Evolutionary conservation across 2,888 invertebrate species (phyloP), one percentile per base, ranked within the genome.

Genomic region (Malthinus flaveolus): DNA sequence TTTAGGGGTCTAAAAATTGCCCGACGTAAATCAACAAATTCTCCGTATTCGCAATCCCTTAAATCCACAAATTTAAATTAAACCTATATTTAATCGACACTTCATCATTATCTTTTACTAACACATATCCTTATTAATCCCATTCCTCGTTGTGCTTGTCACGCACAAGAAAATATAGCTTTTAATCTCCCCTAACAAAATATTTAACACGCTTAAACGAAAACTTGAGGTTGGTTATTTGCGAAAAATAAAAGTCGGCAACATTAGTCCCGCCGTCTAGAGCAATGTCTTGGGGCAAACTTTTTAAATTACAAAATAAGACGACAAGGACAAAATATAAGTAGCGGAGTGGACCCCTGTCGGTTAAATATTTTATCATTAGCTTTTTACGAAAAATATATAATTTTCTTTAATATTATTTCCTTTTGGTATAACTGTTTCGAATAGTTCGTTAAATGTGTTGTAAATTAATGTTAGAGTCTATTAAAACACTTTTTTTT

Each of bases 251-350:
- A 74, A 74, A 59, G 54, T 71, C 71, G 63, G 70, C 68, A 71
- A 64, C 63, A 63, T 56, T 65, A 59, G 51, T 50, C 59, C 61
- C 66, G 64, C 58, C 56, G 66, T 62, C 64, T 56, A 49, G 59
- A 52, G 49, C 58, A 49, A 65, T 70, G 63, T 70, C 71, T 68
- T 64, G 68, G 65, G 71, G 73, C 71, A 64, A 75, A 75, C 13
- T 72, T 75, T 75, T 75, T 73, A 73, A 75, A 75, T 73, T 73
- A 72, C 72, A 68, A 72, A 72, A 73, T 72, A 74, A 72, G 70
- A 72, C 66, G 68, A 70, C 59, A 58, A 61, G 58, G 61, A 62
- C 49, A 61, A 63, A 65, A 65, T 69, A 71, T 69, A 72, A 71
- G 70, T 68, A 66, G 67, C 68, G 66, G 58, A 66, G 68, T 66